A percentile compares a stretch with the other conserved stretches of the same genome.
These are phyloP conservation scores for Siderastrea siderea DNA, from an alignment of 92 coral and sea anemone genomes.

Conservation along the genomic window DNA sequence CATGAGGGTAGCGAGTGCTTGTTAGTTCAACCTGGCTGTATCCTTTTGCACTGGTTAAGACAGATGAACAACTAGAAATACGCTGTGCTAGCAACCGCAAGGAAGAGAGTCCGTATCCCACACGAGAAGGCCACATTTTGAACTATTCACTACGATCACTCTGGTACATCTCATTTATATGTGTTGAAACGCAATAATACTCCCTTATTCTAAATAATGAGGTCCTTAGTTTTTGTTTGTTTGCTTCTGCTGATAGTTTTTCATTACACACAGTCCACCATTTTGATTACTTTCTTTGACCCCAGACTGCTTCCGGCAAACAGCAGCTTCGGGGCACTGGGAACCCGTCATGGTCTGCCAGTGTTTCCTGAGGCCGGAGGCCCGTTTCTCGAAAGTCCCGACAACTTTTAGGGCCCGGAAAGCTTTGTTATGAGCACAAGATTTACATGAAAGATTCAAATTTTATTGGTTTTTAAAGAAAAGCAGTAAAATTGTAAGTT, in stretches of 20 bases:
- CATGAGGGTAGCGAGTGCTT: conserved; percentile 81
- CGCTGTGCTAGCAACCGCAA: background rate
- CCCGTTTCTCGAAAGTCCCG: too few relatives aligned
- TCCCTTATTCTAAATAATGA: background rate
- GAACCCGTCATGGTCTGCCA: too few relatives aligned
- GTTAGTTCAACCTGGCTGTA: conserved; percentile 71
- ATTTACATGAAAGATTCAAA: too few relatives aligned
- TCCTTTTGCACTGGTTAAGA: background rate
- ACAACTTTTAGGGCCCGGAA: too few relatives aligned
- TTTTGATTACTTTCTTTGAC: background rate
- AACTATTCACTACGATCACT: background rate
- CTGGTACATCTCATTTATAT: background rate
- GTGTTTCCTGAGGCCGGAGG: too few relatives aligned
- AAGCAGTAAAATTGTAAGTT: too few relatives aligned
- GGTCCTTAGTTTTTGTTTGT: background rate
- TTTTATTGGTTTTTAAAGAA: too few relatives aligned
- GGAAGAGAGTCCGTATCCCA: background rate
- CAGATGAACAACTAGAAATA: background rate
- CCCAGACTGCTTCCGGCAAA: background rate
- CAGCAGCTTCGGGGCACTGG: too few relatives aligned
- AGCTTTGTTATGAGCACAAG: too few relatives aligned
- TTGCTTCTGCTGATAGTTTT: too few relatives aligned
- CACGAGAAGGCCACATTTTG: conserved; percentile 11
- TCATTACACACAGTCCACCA: background rate
- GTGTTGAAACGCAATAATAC: background rate